phyloP scores from a whole-genome alignment of 1,140 invertebrate genomes.

The Antheraea pernyi region DNA sequence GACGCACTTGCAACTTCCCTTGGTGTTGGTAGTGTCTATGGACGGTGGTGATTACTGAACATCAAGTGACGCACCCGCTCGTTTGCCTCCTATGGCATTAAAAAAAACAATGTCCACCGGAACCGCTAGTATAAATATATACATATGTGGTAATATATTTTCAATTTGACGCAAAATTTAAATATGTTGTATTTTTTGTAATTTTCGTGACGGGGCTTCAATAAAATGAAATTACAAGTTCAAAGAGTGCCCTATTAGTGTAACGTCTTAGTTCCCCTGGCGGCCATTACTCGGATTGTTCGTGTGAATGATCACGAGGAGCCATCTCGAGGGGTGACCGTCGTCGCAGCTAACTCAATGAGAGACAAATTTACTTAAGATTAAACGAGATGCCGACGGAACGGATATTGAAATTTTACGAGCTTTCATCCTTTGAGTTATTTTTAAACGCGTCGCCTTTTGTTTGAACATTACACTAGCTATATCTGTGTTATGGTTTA shows the following conservation, averaged over 20 bases:
- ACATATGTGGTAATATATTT: too few relatives aligned
- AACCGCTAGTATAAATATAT: too few relatives aligned
- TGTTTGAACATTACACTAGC: background rate
- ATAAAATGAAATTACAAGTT: constrained; percentile 1
- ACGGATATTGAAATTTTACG: constrained; percentile 14
- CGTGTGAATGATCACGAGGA: background rate
- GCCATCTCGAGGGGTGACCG: background rate
- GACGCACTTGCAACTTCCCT: too few relatives aligned
- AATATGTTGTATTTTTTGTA: background rate
- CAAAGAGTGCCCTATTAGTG: constrained; percentile 1
- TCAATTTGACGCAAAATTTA: too few relatives aligned
- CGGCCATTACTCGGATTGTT: background rate
- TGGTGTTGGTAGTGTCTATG: too few relatives aligned
- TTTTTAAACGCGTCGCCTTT: constrained; percentile 8
- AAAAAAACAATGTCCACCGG: too few relatives aligned
- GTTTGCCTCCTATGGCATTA: too few relatives aligned
- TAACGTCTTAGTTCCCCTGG: background rate
- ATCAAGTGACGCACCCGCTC: too few relatives aligned
- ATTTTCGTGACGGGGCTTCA: background rate
- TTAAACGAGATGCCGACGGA: background rate
- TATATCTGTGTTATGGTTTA: background rate
- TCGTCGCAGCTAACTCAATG: background rate
- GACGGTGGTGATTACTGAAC: too few relatives aligned
- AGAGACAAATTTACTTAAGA: background rate
- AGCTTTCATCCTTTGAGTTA: constrained; percentile 10